Evolutionary conservation across 2,113 vertebrate species (phyloP), one percentile per base, ranked within the genome.

Genomic region (Catagonus wagneri): DNA sequence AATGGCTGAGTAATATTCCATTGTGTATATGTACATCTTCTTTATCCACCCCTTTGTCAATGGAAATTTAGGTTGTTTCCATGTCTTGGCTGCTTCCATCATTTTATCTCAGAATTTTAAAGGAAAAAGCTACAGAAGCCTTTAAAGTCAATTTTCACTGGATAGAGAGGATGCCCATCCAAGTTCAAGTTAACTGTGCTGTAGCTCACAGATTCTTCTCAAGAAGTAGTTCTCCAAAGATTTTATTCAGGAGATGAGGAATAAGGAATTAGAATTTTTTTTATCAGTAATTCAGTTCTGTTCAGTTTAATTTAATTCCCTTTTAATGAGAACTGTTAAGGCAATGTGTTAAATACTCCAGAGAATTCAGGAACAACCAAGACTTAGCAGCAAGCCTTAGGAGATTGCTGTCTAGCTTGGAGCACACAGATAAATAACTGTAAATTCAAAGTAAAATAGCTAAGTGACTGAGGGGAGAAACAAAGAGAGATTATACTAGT

Each of bases 261-360:
- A 96, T 96, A 95, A 96, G 79, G 71, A 23, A 66, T 96, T 85
- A 96, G 85, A 94, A 63, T 19, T 69, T 23, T 69, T 23, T 96
- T 95, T 97, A 50, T 78, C 36, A 93, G 74, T 95, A 95, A 95
- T 93, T 83, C 94, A 94, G 23, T 87, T 89, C 84, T 54, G 15
- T 90, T 95, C 69, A 91, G 4, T 91, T 91, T 89, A 63, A 36
- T 83, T 95, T 72, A 81, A 90, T 83, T 96, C 80, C 36, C 12
- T 95, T 94, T 91, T 89, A 79, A 95, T 96, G 89, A 58, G 52
- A 85, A 65, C 10, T 89, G 91, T 89, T 79, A 93, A 97, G 90
- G 93, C 61, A 89, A 85, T 81, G 34, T 81, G 50, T 32, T 93
- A 94, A 96, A 94, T 83, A 95, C 44, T 78, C 71, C 52, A 86